A percentile compares a stretch with the other conserved stretches of the same genome.
These are phyloP conservation scores for Onychomys torridus DNA, from an alignment of 2,797 vertebrate genomes.

Conservation along the genomic window DNA sequence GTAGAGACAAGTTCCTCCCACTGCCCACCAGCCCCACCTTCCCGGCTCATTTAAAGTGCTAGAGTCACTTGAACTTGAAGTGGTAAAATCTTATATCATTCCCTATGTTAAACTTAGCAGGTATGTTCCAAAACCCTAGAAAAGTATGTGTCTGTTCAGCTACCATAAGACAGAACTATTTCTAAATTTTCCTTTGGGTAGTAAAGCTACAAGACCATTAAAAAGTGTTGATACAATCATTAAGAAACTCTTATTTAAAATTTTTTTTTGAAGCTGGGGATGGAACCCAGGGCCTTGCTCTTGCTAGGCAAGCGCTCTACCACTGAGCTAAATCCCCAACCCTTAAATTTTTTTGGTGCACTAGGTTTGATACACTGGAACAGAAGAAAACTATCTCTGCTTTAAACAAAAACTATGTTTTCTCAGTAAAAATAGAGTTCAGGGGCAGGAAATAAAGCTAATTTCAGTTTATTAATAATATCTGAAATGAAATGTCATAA, in stretches of 20 bases:
- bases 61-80: constrained; percentile 41
- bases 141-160: constrained; percentile 17
- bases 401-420: constrained; percentile 58
- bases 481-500: constrained; percentile 54
- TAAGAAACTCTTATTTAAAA: not conserved
- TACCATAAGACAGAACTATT: constrained; percentile 28
- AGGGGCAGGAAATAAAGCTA: constrained; percentile 61
- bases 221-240: not conserved
- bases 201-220: constrained; percentile 23
- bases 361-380: not conserved
- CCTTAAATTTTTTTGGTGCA: not conserved
- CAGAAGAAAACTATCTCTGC: not conserved
- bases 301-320: no score
- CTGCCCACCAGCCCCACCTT: not conserved
- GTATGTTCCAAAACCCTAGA: constrained; percentile 20
- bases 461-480: constrained; percentile 69
- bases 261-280: no score
- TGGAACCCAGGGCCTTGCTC: no score
- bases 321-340: no score
- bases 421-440: constrained; percentile 46
- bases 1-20: not conserved
- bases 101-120: constrained; percentile 27
- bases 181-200: constrained; percentile 47
- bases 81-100: not conserved
- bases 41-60: constrained; percentile 56